phyloP scores from a whole-genome alignment of 2,888 invertebrate genomes.

The Hecatera dysodea region DNA sequence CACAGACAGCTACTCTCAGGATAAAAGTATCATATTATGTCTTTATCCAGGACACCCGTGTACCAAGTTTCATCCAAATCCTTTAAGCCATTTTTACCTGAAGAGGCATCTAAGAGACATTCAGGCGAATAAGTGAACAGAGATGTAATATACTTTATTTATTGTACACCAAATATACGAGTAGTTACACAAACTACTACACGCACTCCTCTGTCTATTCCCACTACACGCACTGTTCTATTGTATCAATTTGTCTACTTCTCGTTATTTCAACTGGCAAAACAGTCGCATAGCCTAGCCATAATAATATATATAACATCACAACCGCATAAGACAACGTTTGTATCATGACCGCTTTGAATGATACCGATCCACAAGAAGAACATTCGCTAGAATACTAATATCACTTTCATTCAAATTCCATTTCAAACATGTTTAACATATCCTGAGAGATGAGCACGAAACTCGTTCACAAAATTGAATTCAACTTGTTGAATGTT shows the following conservation, averaged over 20 bases:
- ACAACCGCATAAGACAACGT: neutral
- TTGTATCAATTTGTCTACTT: neutral
- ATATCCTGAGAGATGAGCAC: slow-evolving; percentile 28
- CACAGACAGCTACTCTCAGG: no score
- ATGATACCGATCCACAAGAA: slow-evolving; percentile 4
- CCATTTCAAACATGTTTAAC: slow-evolving; percentile 31
- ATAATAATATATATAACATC: no score
- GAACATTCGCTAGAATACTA: slow-evolving; percentile 7
- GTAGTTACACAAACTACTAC: no score
- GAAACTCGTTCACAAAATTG: slow-evolving; percentile 47
- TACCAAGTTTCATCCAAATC: neutral
- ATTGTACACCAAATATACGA: no score
- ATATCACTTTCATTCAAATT: slow-evolving; percentile 29
- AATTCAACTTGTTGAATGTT: slow-evolving; percentile 60
- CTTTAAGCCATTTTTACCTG: neutral
- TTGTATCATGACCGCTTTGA: neutral
- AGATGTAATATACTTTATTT: no score
- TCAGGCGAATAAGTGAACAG: no score
- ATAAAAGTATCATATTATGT: no score
- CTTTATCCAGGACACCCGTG: no score
- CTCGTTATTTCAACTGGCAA: neutral
- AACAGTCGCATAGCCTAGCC: neutral
- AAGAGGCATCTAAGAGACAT: neutral
- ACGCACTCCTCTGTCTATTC: no score
- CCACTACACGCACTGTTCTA: no score